These are phyloP conservation scores for Coelopa pilipes DNA, from an alignment of 2,888 invertebrate species.

Conservation along the genomic window DNA sequence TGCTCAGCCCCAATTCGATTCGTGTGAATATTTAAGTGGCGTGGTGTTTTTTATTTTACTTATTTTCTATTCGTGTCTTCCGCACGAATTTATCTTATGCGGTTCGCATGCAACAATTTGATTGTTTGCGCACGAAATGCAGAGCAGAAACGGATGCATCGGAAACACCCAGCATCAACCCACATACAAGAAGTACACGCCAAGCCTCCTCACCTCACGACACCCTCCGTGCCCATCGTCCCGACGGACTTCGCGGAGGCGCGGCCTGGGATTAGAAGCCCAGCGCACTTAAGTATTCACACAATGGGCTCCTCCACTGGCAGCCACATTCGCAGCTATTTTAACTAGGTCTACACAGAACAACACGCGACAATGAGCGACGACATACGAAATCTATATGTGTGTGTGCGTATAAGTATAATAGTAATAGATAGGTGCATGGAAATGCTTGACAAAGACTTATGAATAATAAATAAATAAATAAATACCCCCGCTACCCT, in stretches of 20 bases:
- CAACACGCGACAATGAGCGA: neutral
- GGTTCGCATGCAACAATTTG: slow-evolving; percentile 35
- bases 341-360: neutral
- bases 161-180: neutral
- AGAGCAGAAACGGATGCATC: slow-evolving; percentile 35
- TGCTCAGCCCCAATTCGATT: slow-evolving; percentile 36
- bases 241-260: neutral
- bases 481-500: no score
- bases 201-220: no score
- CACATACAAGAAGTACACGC: neutral
- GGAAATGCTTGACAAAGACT: no score
- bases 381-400: no score
- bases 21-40: slow-evolving; percentile 48
- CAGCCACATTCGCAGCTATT: neutral
- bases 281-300: slow-evolving; percentile 46
- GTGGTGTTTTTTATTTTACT: slow-evolving; percentile 26
- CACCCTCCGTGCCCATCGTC: no score
- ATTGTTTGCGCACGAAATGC: neutral
- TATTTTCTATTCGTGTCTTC: no score
- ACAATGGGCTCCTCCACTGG: slow-evolving; percentile 33
- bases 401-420: no score
- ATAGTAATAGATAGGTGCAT: no score
- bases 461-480: no score
- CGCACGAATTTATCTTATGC: slow-evolving; percentile 7
- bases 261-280: neutral